A percentile compares a stretch with the other conserved stretches of the same genome.
phyloP scores from a whole-genome alignment of 2,797 vertebrate genomes.

The Cuniculus paca region DNA sequence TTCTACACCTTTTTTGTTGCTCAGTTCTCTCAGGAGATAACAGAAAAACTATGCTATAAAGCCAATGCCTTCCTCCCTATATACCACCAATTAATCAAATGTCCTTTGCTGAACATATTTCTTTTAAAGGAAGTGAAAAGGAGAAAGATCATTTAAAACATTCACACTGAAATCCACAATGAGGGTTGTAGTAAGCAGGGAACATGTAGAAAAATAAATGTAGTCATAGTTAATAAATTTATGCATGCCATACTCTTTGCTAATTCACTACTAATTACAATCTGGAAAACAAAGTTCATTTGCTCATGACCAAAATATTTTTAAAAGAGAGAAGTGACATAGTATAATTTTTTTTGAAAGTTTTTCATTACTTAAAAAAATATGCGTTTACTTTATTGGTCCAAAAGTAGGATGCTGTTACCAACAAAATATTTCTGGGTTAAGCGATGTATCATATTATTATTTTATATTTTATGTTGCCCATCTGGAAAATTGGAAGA shows the following conservation, averaged over 20 bases:
- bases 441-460: neutral
- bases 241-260: neutral
- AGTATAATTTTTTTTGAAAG: neutral
- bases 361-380: neutral
- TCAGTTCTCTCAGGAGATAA: constrained; percentile 27
- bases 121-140: constrained; percentile 28
- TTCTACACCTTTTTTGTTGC: neutral
- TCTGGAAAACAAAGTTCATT: neutral
- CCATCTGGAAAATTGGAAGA: neutral
- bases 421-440: neutral
- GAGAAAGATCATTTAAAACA: neutral
- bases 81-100: constrained; percentile 47
- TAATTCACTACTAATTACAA: constrained; percentile 43
- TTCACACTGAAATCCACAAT: neutral
- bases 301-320: constrained; percentile 1
- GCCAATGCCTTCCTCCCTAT: constrained; percentile 22
- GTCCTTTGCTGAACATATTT: neutral
- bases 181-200: neutral
- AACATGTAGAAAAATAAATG: constrained; percentile 40
- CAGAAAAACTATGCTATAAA: constrained; percentile 28
- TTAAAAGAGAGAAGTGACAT: neutral
- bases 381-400: neutral
- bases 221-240: constrained; percentile 38
- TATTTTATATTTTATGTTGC: neutral
- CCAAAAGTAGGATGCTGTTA: neutral